Base-by-base conservation (phyloP, 2,888 invertebrate species). In the Campaea margaritaria region DNA sequence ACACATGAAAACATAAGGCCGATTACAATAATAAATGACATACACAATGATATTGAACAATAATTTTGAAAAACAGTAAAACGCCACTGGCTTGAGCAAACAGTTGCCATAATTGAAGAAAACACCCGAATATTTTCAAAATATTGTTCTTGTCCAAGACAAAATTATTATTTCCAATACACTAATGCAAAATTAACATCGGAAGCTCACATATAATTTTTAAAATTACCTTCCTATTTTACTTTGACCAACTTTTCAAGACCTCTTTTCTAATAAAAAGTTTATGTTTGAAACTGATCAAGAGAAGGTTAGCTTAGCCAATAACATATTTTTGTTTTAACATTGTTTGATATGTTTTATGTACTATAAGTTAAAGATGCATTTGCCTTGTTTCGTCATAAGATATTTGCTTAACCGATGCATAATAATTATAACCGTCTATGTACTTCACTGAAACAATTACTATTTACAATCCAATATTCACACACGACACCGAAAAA, bases 331-430 rank as follows among this genome's bases (percentile, higher is more conserved):
- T 52, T 44, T 36, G 14, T 31, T 83, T 83, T 76, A 78, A 83
- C 75, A 70, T 75, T 83, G 21, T 39, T 82, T 91, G 91, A 91
- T 91, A 91, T 91, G 91, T 91, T 86, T 87, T 78, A 87, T 91
- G 88, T 91, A 89, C 87, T 90, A 89, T 87, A 85, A 74, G 84
- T 86, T 83, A 82, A 75, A 82, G 83, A 86, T 82, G 82, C 81
- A 78, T 76, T 75, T 74, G 68, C 78, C 77, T 78, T 73, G 71
- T 78, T 72, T 78, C 73, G 72, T 86, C 88, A 86, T 87, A 86
- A 85, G 84, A 87, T 82, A 79, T 81, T 78, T 82, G 73, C 68
- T 72, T 70, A 44, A 84, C 84, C 78, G 84, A 85, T 79, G 76
- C 45, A 44, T 46, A 38, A 46, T 41, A 56, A 51, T 54, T 36